Evolutionary conservation across 92 coral and sea anemone species (phyloP).

Genomic region (Muricea muricata): DNA sequence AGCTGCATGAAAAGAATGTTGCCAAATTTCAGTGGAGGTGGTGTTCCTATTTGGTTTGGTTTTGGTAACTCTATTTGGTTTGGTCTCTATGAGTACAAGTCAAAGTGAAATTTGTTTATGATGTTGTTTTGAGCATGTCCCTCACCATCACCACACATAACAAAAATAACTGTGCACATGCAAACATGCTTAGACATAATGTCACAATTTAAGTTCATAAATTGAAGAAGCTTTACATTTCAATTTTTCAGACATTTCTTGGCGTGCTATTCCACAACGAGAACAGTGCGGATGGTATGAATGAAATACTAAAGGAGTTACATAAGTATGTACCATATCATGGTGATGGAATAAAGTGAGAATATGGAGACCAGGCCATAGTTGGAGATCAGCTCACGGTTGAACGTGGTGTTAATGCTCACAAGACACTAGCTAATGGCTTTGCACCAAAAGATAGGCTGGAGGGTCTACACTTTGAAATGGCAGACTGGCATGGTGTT

Average conservation of each 20-base stretch:
- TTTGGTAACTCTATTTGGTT: too few species aligned
- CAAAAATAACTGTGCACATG: too few species aligned
- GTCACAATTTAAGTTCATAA: too few species aligned
- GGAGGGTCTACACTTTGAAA: slow-evolving; percentile 51
- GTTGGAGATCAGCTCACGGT: slow-evolving; percentile 62
- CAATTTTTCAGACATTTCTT: slow-evolving; percentile 47
- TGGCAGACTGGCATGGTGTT: slow-evolving; percentile 63
- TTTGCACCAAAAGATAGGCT: slow-evolving; percentile 51
- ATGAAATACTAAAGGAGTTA: slow-evolving; percentile 38
- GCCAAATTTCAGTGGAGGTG: too few species aligned
- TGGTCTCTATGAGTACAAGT: too few species aligned
- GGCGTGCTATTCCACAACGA: slow-evolving; percentile 58
- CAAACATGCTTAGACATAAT: background rate
- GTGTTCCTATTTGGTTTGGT: too few species aligned
- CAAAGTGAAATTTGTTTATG: too few species aligned
- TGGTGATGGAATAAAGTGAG: slow-evolving; percentile 42
- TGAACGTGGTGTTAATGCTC: slow-evolving; percentile 47
- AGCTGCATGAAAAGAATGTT: too few species aligned
- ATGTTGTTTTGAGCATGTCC: too few species aligned
- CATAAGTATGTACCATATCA: slow-evolving; percentile 57
- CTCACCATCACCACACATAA: too few species aligned
- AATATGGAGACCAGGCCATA: slow-evolving; percentile 54
- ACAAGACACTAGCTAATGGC: slow-evolving; percentile 48
- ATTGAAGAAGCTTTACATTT: too few species aligned
- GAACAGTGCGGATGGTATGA: slow-evolving; percentile 50